Evolutionary conservation across 2,113 vertebrate genomes (phyloP).

Genomic region (Calyptommatus sinebrachiatus): DNA sequence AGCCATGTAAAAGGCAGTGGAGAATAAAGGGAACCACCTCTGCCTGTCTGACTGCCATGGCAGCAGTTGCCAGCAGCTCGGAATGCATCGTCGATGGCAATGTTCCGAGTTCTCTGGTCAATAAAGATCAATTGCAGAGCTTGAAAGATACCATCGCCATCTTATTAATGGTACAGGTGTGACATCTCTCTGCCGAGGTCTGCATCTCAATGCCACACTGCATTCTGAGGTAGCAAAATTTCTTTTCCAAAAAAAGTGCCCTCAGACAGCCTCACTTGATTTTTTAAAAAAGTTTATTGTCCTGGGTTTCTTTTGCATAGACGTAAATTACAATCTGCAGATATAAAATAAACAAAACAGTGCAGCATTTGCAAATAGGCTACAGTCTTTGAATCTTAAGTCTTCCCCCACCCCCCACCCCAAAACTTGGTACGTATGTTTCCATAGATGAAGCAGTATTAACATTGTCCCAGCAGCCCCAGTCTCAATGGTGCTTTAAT

Average conservation of each 20-base stretch:
- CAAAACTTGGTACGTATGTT: constrained; percentile 27
- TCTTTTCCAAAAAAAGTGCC: not conserved
- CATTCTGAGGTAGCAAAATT: not conserved
- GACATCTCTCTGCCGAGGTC: too few species aligned
- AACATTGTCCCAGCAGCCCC: not conserved
- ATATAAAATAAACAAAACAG: constrained; percentile 66
- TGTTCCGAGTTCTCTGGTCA: too few species aligned
- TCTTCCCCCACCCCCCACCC: not conserved
- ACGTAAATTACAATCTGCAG: constrained; percentile 74
- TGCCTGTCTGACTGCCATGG: too few species aligned
- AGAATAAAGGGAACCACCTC: too few species aligned
- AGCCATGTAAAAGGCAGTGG: too few species aligned
- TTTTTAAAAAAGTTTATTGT: constrained; percentile 60
- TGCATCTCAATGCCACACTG: too few species aligned
- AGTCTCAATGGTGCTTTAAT: not conserved
- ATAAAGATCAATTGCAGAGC: too few species aligned
- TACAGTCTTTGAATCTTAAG: constrained; percentile 31
- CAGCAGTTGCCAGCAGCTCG: too few species aligned
- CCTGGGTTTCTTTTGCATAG: constrained; percentile 71
- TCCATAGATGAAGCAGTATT: constrained; percentile 30
- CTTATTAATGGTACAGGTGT: too few species aligned
- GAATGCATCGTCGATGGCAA: too few species aligned
- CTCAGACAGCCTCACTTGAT: not conserved
- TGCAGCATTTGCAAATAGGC: constrained; percentile 73
- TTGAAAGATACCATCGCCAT: too few species aligned